Evolutionary conservation across 2,113 vertebrate genomes (phyloP).

Genomic region (Hydropotes inermis): DNA sequence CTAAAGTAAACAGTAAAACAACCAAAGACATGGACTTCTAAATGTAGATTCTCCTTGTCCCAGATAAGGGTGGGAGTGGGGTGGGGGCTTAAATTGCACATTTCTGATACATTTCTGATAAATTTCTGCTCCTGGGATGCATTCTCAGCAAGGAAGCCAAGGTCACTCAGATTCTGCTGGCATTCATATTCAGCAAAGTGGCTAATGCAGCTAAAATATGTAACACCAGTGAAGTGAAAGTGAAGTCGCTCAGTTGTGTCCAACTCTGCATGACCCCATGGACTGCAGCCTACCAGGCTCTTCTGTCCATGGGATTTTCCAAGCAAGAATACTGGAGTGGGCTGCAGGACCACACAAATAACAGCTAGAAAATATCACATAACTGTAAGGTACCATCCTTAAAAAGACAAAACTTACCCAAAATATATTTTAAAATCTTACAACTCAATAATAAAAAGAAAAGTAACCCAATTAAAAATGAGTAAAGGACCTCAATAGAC

Average conservation of each 20-base stretch:
- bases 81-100: constrained; percentile 24
- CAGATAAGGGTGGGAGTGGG: constrained; percentile 20
- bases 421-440: not conserved
- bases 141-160: constrained; percentile 71
- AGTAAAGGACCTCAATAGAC: not conserved
- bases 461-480: not conserved
- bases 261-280: too few relatives aligned
- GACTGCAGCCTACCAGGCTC: too few relatives aligned
- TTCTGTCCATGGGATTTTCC: too few relatives aligned
- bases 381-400: not conserved
- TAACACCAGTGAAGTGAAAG: not conserved
- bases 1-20: not conserved
- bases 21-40: constrained; percentile 28
- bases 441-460: not conserved
- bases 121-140: constrained; percentile 46
- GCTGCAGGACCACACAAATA: not conserved
- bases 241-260: too few relatives aligned
- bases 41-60: constrained; percentile 31
- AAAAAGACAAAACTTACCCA: constrained; percentile 2
- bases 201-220: constrained; percentile 57
- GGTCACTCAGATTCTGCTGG: constrained; percentile 71
- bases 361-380: not conserved
- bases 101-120: constrained; percentile 69
- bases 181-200: constrained; percentile 50
- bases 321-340: too few relatives aligned